Evolutionary conservation across 2,797 vertebrate genomes (phyloP).

Genomic region (Acanthiza pusilla): DNA sequence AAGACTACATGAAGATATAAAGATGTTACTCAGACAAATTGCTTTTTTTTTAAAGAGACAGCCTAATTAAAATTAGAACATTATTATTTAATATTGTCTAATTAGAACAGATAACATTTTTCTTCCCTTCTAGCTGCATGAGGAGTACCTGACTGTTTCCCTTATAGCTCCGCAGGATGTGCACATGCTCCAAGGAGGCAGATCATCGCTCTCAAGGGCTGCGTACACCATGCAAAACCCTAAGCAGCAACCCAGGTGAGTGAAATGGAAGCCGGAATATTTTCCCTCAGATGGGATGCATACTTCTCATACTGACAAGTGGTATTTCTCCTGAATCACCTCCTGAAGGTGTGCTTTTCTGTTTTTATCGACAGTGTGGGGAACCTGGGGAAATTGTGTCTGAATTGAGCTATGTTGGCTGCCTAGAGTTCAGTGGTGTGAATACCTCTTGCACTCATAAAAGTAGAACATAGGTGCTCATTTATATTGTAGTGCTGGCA

Average conservation of each 20-base stretch:
- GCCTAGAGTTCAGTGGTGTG: neutral
- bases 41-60: neutral
- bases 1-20: neutral
- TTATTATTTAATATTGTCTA: slow-evolving; percentile 27
- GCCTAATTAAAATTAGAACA: slow-evolving; percentile 21
- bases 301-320: neutral
- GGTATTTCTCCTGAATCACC: neutral
- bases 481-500: neutral
- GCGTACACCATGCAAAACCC: accelerated
- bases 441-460: neutral
- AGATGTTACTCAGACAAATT: neutral
- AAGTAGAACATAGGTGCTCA: neutral
- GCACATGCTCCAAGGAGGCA: neutral
- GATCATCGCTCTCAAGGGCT: accelerated
- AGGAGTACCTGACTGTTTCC: neutral
- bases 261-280: neutral
- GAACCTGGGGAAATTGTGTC: neutral
- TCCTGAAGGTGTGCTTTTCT: neutral
- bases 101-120: slow-evolving; percentile 15
- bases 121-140: neutral
- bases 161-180: accelerated
- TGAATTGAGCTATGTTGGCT: neutral
- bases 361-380: neutral
- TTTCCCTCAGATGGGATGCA: neutral
- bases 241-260: neutral